These are phyloP conservation scores for Eptesicus fuscus DNA, from an alignment of 2,113 vertebrate species.

Conservation along the genomic window DNA sequence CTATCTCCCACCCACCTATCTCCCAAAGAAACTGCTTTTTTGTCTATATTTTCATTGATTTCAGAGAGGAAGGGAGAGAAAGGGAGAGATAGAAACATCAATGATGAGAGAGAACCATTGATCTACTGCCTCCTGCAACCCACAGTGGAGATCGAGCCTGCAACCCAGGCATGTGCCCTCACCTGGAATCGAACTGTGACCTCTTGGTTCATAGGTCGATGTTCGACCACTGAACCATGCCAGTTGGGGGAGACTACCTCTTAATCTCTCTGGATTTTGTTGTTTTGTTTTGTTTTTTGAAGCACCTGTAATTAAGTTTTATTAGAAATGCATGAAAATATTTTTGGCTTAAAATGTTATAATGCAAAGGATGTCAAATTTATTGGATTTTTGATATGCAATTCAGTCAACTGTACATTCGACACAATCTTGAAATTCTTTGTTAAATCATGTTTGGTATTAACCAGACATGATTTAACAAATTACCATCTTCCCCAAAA, in stretches of 20 bases:
- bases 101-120: too few species aligned
- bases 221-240: too few species aligned
- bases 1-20: not conserved
- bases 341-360: not conserved
- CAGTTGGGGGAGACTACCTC: not conserved
- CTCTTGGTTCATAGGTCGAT: too few species aligned
- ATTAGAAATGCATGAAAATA: not conserved
- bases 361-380: not conserved
- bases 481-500: not conserved
- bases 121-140: too few species aligned
- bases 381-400: not conserved
- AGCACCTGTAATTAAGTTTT: not conserved
- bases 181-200: too few species aligned
- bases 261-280: not conserved
- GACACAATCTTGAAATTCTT: not conserved
- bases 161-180: too few species aligned
- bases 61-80: too few species aligned
- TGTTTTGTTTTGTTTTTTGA: not conserved
- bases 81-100: too few species aligned
- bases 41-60: too few species aligned
- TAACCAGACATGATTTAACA: not conserved
- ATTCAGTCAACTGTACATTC: not conserved
- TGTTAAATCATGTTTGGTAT: not conserved
- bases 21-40: not conserved
- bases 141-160: too few species aligned